phyloP scores from a whole-genome alignment of 2,888 invertebrate species.

The Pharmacophagus antenor region DNA sequence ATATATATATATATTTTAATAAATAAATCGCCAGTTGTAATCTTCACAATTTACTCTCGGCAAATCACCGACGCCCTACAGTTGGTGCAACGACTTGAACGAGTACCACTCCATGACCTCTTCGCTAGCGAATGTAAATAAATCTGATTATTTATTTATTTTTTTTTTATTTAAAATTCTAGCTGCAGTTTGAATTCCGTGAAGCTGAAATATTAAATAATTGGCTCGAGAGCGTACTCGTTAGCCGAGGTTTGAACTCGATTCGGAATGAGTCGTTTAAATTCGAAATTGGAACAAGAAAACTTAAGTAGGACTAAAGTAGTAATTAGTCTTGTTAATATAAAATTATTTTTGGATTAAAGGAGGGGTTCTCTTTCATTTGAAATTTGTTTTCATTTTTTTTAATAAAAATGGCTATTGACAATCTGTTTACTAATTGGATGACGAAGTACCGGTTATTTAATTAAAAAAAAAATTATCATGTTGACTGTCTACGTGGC shows the following conservation, averaged over 20 bases:
- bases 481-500: no score
- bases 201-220: conserved; percentile 8
- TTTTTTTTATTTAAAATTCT: no score
- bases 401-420: no score
- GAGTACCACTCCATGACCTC: conserved; percentile 4
- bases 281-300: background rate
- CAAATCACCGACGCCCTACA: background rate
- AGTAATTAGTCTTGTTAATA: background rate
- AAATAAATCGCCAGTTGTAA: no score
- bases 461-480: no score
- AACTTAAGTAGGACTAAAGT: background rate
- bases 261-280: conserved; percentile 14
- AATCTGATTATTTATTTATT: conserved; percentile 7
- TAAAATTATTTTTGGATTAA: background rate
- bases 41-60: background rate
- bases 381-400: no score
- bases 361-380: background rate
- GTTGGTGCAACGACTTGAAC: background rate
- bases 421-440: no score
- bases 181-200: conserved; percentile 1
- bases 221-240: conserved; percentile 19
- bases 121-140: background rate
- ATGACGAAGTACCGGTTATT: no score
- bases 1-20: no score
- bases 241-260: conserved; percentile 5